Evolutionary conservation across 2,113 vertebrate species (phyloP).

Genomic region (Syngnathus typhle): DNA sequence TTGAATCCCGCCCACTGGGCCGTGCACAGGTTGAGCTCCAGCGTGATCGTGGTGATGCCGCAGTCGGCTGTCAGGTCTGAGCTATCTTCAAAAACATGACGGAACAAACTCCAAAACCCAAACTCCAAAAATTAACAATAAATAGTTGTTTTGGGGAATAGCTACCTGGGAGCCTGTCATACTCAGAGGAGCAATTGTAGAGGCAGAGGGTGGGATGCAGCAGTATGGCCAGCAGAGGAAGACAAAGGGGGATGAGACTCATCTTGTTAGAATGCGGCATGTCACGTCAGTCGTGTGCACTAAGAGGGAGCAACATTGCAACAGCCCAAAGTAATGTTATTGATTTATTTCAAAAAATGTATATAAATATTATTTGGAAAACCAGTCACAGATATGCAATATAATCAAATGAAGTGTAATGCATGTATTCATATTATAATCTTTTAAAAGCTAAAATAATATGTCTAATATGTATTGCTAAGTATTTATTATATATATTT

Average conservation of each 20-base stretch:
- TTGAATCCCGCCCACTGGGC: constrained; percentile 71
- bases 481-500: too few relatives aligned
- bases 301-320: neutral
- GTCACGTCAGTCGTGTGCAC: neutral
- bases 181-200: constrained; percentile 63
- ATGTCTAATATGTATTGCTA: too few relatives aligned
- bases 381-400: too few relatives aligned
- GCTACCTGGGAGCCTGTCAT: constrained; percentile 66
- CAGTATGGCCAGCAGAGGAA: constrained; percentile 53
- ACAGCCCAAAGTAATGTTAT: neutral
- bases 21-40: constrained; percentile 74
- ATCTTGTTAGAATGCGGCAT: constrained; percentile 17
- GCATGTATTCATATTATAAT: too few relatives aligned
- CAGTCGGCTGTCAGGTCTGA: constrained; percentile 66
- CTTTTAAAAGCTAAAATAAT: too few relatives aligned
- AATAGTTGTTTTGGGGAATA: neutral
- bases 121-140: too few relatives aligned
- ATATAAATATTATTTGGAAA: too few relatives aligned
- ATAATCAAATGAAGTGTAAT: too few relatives aligned
- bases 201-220: constrained; percentile 43
- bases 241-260: constrained; percentile 31
- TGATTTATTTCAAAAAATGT: neutral
- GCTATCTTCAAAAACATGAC: constrained; percentile 50
- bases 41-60: constrained; percentile 56
- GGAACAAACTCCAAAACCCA: too few relatives aligned